Base-by-base conservation (phyloP, 2,113 vertebrate species). In the Butorides virescens region DNA sequence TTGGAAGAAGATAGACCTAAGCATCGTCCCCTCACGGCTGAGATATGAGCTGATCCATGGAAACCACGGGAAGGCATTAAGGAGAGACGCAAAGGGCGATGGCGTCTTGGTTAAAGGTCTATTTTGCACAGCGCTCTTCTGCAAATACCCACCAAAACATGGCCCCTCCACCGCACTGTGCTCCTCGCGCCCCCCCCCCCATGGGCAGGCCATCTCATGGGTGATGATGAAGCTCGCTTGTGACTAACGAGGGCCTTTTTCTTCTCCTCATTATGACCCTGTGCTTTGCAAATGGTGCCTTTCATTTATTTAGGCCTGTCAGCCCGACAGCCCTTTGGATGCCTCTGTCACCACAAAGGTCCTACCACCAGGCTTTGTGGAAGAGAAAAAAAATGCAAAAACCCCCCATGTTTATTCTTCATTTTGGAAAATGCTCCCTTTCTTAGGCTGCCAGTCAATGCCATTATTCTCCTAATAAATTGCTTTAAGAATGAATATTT, bases 121-220 rank as follows among this genome's bases (percentile, higher is more conserved):
- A 1, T 5, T 30, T 19, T 6, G 13, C 6, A 14, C 0, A 3
- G 25, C 4, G 37, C 14, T 49, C 23, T 27, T 15, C 70, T 52
- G 53, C 27, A 46, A 22, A 37, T 2, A 9, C 32, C 44, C 68
- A 32, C 30, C 42, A 44, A 34, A 62, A 63, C 39, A 8, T 1
- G 3, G 32, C 25, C 29, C 32, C 21, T 21, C 26, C 30, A 7
- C 36, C 2, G 0, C 39, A 3, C 22, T 4, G 2, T 4, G 34
- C 39, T 39, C 65, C 39, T n/a, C 58, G 4, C 21, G 1, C 26
- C 32, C 23, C 2, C 2, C 26, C 32, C 19, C 1, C 2, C 1
- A 16, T 0, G 3, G 50, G 49, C 55, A 14, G 8, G 8, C 34
- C 6, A 1, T 22, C 59, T 27, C 14, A 3, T 1, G 20, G 26